Evolutionary conservation across 2,888 invertebrate species (phyloP).

Genomic region (Cyclophora albipunctata): DNA sequence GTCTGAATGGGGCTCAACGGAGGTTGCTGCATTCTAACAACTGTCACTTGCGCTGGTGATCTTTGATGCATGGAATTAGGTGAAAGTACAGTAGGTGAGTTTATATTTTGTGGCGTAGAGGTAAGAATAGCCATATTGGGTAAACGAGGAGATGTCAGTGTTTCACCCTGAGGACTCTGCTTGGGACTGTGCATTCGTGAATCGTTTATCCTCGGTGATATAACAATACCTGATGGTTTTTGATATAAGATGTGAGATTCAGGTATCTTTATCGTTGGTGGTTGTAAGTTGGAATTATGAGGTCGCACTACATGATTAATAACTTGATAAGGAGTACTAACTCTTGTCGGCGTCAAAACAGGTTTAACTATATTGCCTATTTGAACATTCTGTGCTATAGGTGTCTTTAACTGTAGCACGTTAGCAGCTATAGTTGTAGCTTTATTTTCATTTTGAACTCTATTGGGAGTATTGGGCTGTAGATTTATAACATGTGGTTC

Average conservation of each 20-base stretch:
- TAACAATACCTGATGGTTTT: slow-evolving; percentile 61
- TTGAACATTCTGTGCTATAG: slow-evolving; percentile 41
- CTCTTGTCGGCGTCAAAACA: slow-evolving; percentile 45
- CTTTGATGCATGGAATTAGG: slow-evolving; percentile 56
- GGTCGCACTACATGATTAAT: slow-evolving; percentile 59
- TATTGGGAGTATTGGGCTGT: slow-evolving; percentile 34
- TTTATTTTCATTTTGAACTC: slow-evolving; percentile 51
- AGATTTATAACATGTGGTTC: slow-evolving; percentile 58
- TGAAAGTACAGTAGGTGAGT: slow-evolving; percentile 49
- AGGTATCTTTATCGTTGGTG: slow-evolving; percentile 80
- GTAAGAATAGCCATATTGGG: slow-evolving; percentile 58
- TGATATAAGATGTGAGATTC: slow-evolving; percentile 69
- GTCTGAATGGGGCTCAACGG: slow-evolving; percentile 62
- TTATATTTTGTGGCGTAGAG: slow-evolving; percentile 52
- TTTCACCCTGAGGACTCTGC: slow-evolving; percentile 47
- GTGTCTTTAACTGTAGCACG: slow-evolving; percentile 60
- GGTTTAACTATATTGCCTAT: slow-evolving; percentile 46
- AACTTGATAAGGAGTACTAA: slow-evolving; percentile 60
- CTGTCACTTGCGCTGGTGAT: slow-evolving; percentile 66
- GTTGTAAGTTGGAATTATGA: slow-evolving; percentile 69
- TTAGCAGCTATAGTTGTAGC: slow-evolving; percentile 54
- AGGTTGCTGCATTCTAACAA: slow-evolving; percentile 70
- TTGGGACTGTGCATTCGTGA: slow-evolving; percentile 62
- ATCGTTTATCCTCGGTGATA: slow-evolving; percentile 61
- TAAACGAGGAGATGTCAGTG: slow-evolving; percentile 53